Conservation (phyloP, 2,888 invertebrate species). For the Rhopalosiphum nymphaeae region DNA sequence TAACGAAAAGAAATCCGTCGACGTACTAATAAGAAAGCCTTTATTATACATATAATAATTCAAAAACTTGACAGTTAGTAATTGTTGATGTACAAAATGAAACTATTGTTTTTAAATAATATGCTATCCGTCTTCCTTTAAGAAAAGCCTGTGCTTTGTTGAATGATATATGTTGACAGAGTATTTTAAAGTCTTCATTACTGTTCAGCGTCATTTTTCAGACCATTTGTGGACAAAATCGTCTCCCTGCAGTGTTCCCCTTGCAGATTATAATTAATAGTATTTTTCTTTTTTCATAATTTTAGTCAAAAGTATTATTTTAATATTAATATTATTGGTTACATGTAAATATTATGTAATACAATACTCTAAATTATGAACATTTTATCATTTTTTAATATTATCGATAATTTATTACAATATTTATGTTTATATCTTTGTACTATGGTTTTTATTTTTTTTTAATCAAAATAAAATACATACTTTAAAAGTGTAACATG, state of each 20-base stretch:
- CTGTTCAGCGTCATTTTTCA: not conserved
- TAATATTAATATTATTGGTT: not conserved
- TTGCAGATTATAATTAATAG: not conserved
- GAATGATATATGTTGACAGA: not conserved
- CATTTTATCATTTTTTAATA: not conserved
- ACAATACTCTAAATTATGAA: not conserved
- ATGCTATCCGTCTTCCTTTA: not conserved
- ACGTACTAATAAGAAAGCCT: not conserved
- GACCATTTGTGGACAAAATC: not conserved
- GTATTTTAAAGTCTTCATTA: constrained; percentile 13
- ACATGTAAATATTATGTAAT: not conserved
- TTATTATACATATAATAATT: not conserved
- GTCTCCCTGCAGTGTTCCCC: not conserved
- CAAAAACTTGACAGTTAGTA: constrained; percentile 4
- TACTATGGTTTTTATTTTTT: not conserved
- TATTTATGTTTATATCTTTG: not conserved
- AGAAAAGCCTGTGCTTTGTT: not conserved
- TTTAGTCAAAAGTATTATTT: not conserved
- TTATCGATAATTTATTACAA: not conserved
- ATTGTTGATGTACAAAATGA: not conserved
- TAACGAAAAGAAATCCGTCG: not conserved
- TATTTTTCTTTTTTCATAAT: not conserved
- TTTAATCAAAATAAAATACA: not conserved
- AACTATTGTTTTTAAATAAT: constrained; percentile 20
- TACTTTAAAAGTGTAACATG: not conserved